Conservation (phyloP, 2,797 vertebrate genomes). For the Danio aesculapii region DNA sequence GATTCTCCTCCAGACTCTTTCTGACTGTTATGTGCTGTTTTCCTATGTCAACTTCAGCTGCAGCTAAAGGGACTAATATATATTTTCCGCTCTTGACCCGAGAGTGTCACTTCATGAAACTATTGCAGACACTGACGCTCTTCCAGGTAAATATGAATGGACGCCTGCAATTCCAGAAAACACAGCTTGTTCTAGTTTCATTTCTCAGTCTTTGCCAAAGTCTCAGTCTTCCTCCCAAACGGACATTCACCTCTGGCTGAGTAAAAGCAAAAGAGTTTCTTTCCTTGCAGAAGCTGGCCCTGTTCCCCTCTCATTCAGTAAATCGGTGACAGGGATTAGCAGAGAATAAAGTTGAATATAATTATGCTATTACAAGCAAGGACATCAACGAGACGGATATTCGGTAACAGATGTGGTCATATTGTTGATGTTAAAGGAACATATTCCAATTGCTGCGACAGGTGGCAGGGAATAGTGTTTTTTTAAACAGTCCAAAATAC, state of each 20-base stretch:
- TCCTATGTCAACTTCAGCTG: conserved; percentile 7
- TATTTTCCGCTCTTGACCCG: neutral
- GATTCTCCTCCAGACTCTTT: neutral
- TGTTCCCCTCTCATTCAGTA: conserved; percentile 27
- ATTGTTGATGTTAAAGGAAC: neutral
- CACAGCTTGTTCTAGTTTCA: conserved; percentile 44
- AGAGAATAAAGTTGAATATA: neutral
- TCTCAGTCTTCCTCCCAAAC: conserved; percentile 29
- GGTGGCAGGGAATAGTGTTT: neutral
- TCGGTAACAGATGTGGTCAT: conserved; percentile 2
- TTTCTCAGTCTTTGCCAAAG: conserved; percentile 44
- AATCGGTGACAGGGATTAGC: conserved; percentile 1
- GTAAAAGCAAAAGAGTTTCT: conserved; percentile 30
- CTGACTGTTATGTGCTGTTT: conserved; percentile 10
- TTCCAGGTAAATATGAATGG: conserved; percentile 44
- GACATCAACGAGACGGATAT: conserved; percentile 4
- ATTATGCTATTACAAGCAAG: neutral
- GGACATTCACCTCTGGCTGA: conserved; percentile 50
- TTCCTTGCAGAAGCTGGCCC: neutral
- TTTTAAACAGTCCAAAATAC: neutral
- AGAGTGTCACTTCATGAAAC: neutral
- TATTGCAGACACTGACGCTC: conserved; percentile 15
- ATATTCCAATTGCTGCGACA: neutral
- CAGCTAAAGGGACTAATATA: neutral
- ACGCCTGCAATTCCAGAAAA: conserved; percentile 39